These are phyloP conservation scores for Takifugu bimaculatus DNA, from an alignment of 2,113 vertebrate species.

Conservation along the genomic window DNA sequence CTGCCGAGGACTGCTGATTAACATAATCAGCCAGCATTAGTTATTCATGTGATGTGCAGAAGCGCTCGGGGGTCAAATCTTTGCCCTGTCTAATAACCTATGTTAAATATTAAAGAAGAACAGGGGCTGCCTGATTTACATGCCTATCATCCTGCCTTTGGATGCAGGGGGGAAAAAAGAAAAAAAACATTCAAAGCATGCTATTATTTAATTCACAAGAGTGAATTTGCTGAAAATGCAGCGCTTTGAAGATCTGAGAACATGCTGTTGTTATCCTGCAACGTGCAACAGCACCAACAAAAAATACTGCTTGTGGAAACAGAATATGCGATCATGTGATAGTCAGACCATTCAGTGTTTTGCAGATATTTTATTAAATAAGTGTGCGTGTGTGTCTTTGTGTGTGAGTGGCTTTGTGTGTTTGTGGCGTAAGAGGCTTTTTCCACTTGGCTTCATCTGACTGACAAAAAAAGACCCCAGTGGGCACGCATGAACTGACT, in stretches of 20 bases:
- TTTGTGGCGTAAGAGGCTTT: slow-evolving; percentile 47
- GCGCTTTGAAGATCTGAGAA: slow-evolving; percentile 46
- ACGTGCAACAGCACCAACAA: slow-evolving; percentile 26
- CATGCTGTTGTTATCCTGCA: slow-evolving; percentile 27
- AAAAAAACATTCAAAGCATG: slow-evolving; percentile 49
- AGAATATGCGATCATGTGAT: slow-evolving; percentile 28
- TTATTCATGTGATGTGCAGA: slow-evolving; percentile 78
- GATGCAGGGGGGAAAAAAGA: slow-evolving; percentile 44
- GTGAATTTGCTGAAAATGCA: slow-evolving; percentile 32
- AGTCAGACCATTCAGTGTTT: slow-evolving; percentile 23
- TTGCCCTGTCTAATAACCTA: slow-evolving; percentile 80
- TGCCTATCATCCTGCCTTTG: slow-evolving; percentile 71
- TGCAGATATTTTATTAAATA: slow-evolving; percentile 22
- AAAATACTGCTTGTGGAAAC: slow-evolving; percentile 24
- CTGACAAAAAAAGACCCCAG: slow-evolving; percentile 66
- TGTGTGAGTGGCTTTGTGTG: slow-evolving; percentile 19
- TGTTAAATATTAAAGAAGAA: slow-evolving; percentile 82
- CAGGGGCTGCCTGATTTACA: slow-evolving; percentile 76
- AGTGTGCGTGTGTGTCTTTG: not conserved
- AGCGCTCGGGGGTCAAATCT: slow-evolving; percentile 76
- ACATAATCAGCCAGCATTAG: slow-evolving; percentile 79
- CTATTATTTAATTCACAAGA: slow-evolving; percentile 46
- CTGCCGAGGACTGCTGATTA: slow-evolving; percentile 70
- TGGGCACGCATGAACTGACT: slow-evolving; percentile 73
- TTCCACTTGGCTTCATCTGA: slow-evolving; percentile 62